Percentiles rank a stretch among this genome's conserved stretches.
phyloP scores from a whole-genome alignment of 2,113 vertebrate genomes.

The Erythrocercus mccallii region DNA sequence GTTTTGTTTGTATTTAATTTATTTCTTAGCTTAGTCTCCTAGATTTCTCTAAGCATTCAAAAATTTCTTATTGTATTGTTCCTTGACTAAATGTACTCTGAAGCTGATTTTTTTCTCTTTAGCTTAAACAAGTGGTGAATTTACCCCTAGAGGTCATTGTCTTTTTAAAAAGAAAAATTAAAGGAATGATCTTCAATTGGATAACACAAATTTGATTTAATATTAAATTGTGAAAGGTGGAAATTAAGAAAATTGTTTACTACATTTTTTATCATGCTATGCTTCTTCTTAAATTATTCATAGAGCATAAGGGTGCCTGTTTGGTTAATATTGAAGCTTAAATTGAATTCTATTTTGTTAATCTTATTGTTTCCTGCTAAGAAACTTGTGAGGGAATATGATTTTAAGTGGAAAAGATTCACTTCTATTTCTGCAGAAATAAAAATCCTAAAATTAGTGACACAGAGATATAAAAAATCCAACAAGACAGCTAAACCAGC shows the following conservation, averaged over 20 bases:
- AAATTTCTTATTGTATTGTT: not conserved
- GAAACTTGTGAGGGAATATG: not conserved
- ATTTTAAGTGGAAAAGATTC: not conserved
- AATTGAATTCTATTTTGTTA: not conserved
- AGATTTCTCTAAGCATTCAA: not conserved
- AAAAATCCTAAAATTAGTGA: not conserved
- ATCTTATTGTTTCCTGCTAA: not conserved
- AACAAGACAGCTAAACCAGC: not conserved
- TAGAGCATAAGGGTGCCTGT: not conserved
- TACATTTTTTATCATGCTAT: not conserved
- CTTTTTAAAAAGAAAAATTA: not conserved
- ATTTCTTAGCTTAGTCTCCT: not conserved
- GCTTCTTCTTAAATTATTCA: not conserved
- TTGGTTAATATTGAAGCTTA: not conserved
- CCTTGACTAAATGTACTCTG: not conserved
- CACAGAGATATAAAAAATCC: not conserved
- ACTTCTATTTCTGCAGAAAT: not conserved
- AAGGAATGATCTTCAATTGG: not conserved
- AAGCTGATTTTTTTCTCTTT: not conserved
- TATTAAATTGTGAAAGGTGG: not conserved
- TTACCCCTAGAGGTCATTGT: not conserved
- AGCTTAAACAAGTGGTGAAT: not conserved
- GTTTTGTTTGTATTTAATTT: not conserved
- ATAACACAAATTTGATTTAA: not conserved
- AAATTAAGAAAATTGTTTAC: not conserved